Evolutionary conservation across 1,140 invertebrate species (phyloP), one percentile per base, ranked within the genome.

Genomic region (Antheraea mylitta): DNA sequence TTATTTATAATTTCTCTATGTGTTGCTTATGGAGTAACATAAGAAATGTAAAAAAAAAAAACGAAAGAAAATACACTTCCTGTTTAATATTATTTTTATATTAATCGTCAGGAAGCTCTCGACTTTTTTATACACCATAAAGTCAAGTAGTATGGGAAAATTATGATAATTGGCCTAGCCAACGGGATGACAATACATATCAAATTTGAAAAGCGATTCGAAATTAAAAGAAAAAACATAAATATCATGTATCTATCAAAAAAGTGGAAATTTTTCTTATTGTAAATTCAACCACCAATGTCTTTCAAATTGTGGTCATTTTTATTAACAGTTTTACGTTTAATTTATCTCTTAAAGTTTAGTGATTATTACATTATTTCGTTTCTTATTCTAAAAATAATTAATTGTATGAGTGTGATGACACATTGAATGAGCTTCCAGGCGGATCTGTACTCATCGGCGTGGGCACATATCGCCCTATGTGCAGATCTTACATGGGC

Each of bases 341-440:
- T 89, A 81, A 76, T 85, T 84, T 82, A 82, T 87, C 79, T 83
- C 75, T 87, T 87, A 77, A 83, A 85, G 83, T 86, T 86, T 89
- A 89, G 84, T 87, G 83, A 82, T 68, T 85, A 83, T 83, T 85
- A 82, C 87, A 89, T 86, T 89, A 86, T 72, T 85, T 83, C 71
- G 70, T 86, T 83, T 85, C 71, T 87, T 84, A 85, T 82, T 82
- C 68, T 87, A 81, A 83, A 87, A 75, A 83, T 83, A 85, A 81
- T 85, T 91, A 82, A 80, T 85, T 87, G 77, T 86, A 82, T 82
- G 81, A 70, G 76, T 89, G 86, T 83, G 69, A 87, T 90, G 89
- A 84, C 83, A 89, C 89, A 89, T 91, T 91, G 89, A 91, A 91
- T 91, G 89, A 91, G 76, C 88, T 89, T 89, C 88, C 86, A 91